Evolutionary conservation across 2,888 invertebrate genomes (phyloP).

Genomic region (Lypha dubia): DNA sequence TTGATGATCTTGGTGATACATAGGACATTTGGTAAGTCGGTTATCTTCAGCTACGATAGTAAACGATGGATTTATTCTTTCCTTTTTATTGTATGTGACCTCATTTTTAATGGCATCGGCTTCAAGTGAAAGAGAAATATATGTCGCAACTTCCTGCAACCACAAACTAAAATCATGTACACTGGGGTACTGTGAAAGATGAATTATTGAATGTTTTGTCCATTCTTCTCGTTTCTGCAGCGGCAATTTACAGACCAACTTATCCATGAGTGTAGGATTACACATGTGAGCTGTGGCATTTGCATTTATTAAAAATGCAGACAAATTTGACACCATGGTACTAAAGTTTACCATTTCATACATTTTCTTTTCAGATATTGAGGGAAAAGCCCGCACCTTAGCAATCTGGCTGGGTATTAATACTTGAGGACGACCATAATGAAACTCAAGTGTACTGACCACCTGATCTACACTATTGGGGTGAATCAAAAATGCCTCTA

Average conservation of each 20-base stretch:
- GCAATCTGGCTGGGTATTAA: constrained; percentile 69
- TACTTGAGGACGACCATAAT: constrained; percentile 72
- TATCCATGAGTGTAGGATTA: constrained; percentile 57
- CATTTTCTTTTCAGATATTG: constrained; percentile 43
- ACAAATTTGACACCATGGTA: constrained; percentile 64
- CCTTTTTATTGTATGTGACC: background rate
- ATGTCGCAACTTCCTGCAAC: constrained; percentile 54
- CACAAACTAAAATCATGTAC: constrained; percentile 49
- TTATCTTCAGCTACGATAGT: constrained; percentile 16
- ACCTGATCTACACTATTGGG: constrained; percentile 66
- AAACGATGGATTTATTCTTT: constrained; percentile 44
- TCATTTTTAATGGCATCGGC: constrained; percentile 28
- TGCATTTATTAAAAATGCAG: constrained; percentile 56
- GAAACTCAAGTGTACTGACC: constrained; percentile 69
- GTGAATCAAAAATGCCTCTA: constrained; percentile 70
- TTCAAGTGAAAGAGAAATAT: constrained; percentile 46
- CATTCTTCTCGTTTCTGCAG: constrained; percentile 54
- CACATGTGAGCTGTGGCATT: constrained; percentile 50
- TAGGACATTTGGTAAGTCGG: constrained; percentile 24
- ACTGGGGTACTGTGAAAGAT: constrained; percentile 31
- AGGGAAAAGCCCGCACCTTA: constrained; percentile 65
- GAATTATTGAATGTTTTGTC: constrained; percentile 34
- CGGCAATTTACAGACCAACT: constrained; percentile 44
- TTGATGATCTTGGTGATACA: constrained; percentile 37
- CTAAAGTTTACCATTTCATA: constrained; percentile 66